Conservation (phyloP, 2,797 vertebrate species). For the Acrossocheilus fasciatus region DNA sequence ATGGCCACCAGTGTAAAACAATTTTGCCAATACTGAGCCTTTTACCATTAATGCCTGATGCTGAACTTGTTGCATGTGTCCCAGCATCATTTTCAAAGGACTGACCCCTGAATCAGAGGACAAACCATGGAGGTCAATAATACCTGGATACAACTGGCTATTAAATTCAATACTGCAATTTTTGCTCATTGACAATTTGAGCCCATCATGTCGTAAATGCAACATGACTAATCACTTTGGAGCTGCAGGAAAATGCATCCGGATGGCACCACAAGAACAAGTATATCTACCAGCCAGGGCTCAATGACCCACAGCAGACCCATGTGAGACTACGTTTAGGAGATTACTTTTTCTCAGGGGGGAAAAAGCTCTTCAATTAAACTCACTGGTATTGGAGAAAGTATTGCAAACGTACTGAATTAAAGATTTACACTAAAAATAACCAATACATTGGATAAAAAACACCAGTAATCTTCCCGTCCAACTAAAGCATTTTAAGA, state of each 20-base stretch:
- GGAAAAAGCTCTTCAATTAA: background rate
- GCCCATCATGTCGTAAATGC: background rate
- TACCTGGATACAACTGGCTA: background rate
- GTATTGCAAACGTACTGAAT: background rate
- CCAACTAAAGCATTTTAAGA: background rate
- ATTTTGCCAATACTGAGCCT: background rate
- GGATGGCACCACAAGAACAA: slow-evolving; percentile 1
- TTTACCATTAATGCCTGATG: background rate
- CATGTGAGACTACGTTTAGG: background rate
- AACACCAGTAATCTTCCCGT: background rate
- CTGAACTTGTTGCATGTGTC: background rate
- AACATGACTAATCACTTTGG: background rate
- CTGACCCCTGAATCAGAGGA: background rate
- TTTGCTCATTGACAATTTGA: background rate
- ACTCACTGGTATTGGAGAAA: background rate
- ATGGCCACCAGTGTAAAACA: slow-evolving; percentile 23
- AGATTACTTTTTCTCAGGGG: background rate
- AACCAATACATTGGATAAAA: background rate
- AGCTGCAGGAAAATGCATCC: background rate
- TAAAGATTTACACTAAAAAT: background rate
- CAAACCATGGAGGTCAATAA: background rate
- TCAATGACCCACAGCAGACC: background rate
- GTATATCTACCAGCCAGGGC: background rate
- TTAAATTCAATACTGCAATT: background rate
- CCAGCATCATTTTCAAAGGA: background rate